Evolutionary conservation across 2,797 vertebrate species (phyloP).

Genomic region (Lepidocolaptes lacrymiger): DNA sequence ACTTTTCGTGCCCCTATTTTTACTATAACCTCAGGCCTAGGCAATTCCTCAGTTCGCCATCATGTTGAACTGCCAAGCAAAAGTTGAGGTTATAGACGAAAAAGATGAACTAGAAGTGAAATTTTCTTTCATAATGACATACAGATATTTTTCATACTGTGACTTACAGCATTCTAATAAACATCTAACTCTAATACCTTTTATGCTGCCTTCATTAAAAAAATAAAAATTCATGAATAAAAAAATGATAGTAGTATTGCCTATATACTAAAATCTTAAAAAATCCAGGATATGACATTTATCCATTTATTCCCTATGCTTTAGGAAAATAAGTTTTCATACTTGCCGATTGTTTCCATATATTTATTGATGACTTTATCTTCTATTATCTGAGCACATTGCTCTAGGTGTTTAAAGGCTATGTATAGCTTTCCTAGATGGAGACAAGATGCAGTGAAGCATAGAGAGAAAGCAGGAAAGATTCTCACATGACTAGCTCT

Average conservation of each 20-base stretch:
- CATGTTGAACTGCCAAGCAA: background rate
- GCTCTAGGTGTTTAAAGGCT: constrained; percentile 9
- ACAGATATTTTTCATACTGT: background rate
- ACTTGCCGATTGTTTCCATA: background rate
- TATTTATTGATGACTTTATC: background rate
- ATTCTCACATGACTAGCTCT: constrained; percentile 52
- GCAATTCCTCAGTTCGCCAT: background rate
- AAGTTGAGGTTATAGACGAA: background rate
- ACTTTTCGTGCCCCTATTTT: background rate
- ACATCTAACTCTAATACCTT: background rate
- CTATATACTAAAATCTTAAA: background rate
- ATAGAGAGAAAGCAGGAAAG: constrained; percentile 17
- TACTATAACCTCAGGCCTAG: background rate
- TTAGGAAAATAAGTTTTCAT: background rate
- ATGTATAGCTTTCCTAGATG: background rate
- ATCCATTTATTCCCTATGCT: background rate
- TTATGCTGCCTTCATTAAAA: background rate
- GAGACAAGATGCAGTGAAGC: constrained; percentile 64
- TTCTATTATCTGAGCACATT: background rate
- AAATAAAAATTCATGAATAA: background rate
- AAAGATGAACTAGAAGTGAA: background rate
- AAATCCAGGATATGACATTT: background rate
- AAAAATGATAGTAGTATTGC: background rate
- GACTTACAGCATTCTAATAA: background rate
- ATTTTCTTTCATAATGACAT: background rate